Evolutionary conservation across 1,140 invertebrate genomes (phyloP), one percentile per base, ranked within the genome.

Genomic region (Drosophila eugracilis): DNA sequence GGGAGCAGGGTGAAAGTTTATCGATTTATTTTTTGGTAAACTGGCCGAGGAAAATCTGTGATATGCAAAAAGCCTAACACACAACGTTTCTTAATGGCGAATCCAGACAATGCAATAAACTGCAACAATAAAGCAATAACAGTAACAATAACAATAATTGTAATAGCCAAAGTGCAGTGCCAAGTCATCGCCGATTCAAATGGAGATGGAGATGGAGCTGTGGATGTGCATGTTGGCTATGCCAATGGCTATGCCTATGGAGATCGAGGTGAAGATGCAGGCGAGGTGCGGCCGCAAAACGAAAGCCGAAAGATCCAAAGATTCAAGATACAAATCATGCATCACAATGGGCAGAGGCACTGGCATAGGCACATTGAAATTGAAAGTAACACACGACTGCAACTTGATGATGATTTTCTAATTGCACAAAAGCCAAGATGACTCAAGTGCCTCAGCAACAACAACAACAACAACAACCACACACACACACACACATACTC

Each of bases 361-460:
- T 17, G 50, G 19, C 34, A 12, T 6, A 21, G 14, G 47, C 65
- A 32, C 58, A 69, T 69, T 44, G 65, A 69, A 69, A 69, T 69
- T 69, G 65, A 69, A 69, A 69, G 65, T 69, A 66, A 66, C 63
- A 66, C 63, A 66, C 58, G 63, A 66, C 62, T 67, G 62, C 60
- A 69, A 53, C 65, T 67, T 69, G 62, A 69, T 69, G 65, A 69
- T 69, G 65, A 69, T 69, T 69, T 69, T 69, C 65, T 69, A 69
- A 69, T 69, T 67, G 34, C 65, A 69, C 65, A 67, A 69, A 69
- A 69, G 65, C 45, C 63, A 34, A 50, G 60, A 66, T 52, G 63
- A 41, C 63, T 69, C 62, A 69, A 69, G 65, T 69, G 65, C n/a
- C 62, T 26, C 59, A 19, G n/a, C n/a, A n/a, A n/a, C n/a, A n/a